Conservation (phyloP, 2,888 invertebrate genomes). For the Rhagium mordax region DNA sequence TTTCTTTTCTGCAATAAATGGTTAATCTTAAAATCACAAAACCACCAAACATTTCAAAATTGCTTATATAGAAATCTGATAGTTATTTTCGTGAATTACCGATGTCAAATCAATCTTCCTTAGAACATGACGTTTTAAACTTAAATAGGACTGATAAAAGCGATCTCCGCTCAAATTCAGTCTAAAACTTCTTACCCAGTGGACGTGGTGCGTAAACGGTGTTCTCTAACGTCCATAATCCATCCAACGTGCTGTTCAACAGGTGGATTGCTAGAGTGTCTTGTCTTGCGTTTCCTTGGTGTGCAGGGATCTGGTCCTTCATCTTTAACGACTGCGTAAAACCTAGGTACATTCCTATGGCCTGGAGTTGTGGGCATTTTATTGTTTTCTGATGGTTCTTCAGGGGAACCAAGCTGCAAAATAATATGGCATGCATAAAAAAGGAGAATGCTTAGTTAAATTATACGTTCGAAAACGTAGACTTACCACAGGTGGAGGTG, state of each 20-base stretch:
- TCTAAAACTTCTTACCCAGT: conserved; percentile 74
- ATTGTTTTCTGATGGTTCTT: conserved; percentile 41
- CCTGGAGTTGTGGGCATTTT: conserved; percentile 46
- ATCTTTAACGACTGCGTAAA: conserved; percentile 96
- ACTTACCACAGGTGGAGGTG: conserved; percentile 77
- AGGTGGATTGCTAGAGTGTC: conserved; percentile 95
- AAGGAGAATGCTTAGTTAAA: too few species aligned
- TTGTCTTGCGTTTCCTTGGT: conserved; percentile 89
- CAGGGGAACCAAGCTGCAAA: conserved; percentile 45
- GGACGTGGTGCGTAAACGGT: conserved; percentile 84
- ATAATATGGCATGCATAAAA: too few species aligned
- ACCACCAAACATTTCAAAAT: too few species aligned
- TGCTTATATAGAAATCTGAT: too few species aligned
- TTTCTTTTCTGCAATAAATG: too few species aligned
- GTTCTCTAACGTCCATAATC: conserved; percentile 95
- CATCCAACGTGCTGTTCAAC: conserved; percentile 97
- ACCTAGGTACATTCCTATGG: conserved; percentile 81
- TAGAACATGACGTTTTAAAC: too few species aligned
- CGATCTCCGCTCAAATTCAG: background rate
- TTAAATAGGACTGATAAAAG: too few species aligned
- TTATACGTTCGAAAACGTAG: background rate
- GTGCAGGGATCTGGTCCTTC: conserved; percentile 76
- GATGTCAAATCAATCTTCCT: too few species aligned
- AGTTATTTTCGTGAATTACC: too few species aligned
- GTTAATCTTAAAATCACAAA: too few species aligned